Percentiles rank a stretch among this genome's conserved stretches.
These are phyloP conservation scores for Folsomia candida DNA, from an alignment of 2,888 invertebrate genomes.

Conservation along the genomic window DNA sequence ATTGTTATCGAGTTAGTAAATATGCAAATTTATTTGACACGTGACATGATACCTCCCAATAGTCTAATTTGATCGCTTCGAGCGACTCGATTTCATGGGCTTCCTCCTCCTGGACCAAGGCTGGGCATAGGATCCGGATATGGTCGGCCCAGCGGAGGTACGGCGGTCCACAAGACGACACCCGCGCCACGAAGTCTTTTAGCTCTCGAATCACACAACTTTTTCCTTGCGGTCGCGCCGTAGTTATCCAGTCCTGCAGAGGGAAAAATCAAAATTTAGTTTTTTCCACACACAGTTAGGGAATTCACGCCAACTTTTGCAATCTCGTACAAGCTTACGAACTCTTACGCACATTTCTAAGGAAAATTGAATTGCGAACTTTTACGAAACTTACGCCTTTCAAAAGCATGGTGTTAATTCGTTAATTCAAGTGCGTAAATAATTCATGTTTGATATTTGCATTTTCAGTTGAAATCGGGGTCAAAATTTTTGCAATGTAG, in stretches of 20 bases:
- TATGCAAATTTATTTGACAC: no score
- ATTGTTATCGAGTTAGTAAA: no score
- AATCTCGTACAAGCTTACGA: no score
- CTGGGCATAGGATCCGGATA: slow-evolving; percentile 54
- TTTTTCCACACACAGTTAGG: not conserved
- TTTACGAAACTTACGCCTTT: no score
- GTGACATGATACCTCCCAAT: slow-evolving; percentile 59
- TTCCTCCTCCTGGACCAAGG: slow-evolving; percentile 55
- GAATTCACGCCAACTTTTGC: no score
- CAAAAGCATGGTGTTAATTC: no score
- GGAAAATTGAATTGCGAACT: no score
- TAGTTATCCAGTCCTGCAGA: slow-evolving; percentile 50
- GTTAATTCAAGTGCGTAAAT: no score
- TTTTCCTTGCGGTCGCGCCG: slow-evolving; percentile 48
- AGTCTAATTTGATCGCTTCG: slow-evolving; percentile 57
- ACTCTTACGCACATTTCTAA: no score
- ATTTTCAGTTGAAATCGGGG: no score
- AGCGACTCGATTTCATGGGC: slow-evolving; percentile 55
- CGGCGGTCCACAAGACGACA: slow-evolving; percentile 58
- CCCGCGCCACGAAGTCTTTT: slow-evolving; percentile 59
- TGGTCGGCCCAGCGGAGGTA: slow-evolving; percentile 59
- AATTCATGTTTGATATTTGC: no score
- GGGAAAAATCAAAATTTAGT: not conserved
- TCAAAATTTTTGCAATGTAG: no score
- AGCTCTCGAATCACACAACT: slow-evolving; percentile 56